Base-by-base conservation (phyloP, 2,888 invertebrate genomes). In the Torymus tubicola region DNA sequence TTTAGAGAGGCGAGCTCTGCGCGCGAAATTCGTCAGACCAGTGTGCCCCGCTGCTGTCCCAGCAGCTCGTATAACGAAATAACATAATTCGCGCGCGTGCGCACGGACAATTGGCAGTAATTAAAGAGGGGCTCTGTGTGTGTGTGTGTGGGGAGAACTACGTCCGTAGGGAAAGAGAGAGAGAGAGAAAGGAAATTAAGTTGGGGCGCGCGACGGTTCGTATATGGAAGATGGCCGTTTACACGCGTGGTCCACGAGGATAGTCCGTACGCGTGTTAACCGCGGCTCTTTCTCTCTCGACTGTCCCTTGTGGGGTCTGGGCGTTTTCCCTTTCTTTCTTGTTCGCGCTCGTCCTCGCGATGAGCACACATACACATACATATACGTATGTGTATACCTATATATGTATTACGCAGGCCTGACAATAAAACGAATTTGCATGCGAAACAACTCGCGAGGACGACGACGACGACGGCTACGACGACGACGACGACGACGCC, bases 361-460 rank as follows among this genome's bases (percentile, higher is more conserved):
- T 12, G 18, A 12, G 10, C 31, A 31, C 42, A 42, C 42, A 14
- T 4, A 31, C 52, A 60, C 31, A 10, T n/a, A 31, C 24, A 60
- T 24, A 10, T n/a, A 31, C 42, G 8, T 8, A 60, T 24, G 3
- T n/a, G 18, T 24, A 3, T 52, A n/a, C 72, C 75, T 80, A 82
- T 52, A 57, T 71, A 76, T 70, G 42, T 42, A 42, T 42, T 42
- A 42, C 77, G 68, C 80, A 73, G 82, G 50, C 78, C 82, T 81
- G 88, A 88, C 89, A 88, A 88, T 89, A 89, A 89, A 90, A 87
- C 86, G 87, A 89, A 90, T 90, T 90, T 90, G 88, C 90, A 90
- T 90, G 87, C 87, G 85, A 85, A 87, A 88, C 86, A 87, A 88
- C 89, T 86, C 84, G 24, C 61, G 21, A n/a, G 10, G 24, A 61